These are phyloP conservation scores for Coregonus sp. DNA, from an alignment of 2,797 vertebrate genomes.

Conservation along the genomic window DNA sequence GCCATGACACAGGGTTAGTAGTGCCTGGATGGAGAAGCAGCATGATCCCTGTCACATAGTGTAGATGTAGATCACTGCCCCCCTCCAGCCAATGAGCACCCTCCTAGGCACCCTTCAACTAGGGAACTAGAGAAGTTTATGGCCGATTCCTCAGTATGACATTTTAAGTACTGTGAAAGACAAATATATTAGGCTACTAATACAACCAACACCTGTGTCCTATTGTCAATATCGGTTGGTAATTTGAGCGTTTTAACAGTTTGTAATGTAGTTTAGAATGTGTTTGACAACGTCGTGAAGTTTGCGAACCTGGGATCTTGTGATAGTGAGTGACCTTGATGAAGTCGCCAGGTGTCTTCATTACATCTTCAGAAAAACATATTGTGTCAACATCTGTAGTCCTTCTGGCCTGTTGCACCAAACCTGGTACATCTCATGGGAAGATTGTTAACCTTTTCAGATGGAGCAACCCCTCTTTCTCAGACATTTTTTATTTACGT, in stretches of 20 bases:
- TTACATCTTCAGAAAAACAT: neutral
- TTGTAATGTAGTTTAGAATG: neutral
- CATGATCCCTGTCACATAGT: neutral
- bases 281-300: neutral
- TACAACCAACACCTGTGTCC: neutral
- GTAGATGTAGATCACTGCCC: conserved; percentile 5
- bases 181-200: conserved; percentile 2
- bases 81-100: conserved; percentile 1
- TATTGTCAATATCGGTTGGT: conserved; percentile 8
- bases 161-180: conserved; percentile 24
- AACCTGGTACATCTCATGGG: neutral
- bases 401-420: neutral
- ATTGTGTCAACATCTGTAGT: neutral
- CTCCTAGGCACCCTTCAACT: neutral
- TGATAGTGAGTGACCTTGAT: neutral
- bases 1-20: neutral
- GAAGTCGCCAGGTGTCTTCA: neutral
- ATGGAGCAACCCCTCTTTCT: neutral
- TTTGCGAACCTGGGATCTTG: neutral
- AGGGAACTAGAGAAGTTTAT: conserved; percentile 16
- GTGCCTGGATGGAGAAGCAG: neutral
- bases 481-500: conserved; percentile 51
- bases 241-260: neutral
- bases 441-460: neutral
- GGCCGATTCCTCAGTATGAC: conserved; percentile 11